A percentile compares a stretch with the other conserved stretches of the same genome.
These are phyloP conservation scores for Anniella stebbinsi DNA, from an alignment of 2,797 vertebrate species.

Conservation along the genomic window DNA sequence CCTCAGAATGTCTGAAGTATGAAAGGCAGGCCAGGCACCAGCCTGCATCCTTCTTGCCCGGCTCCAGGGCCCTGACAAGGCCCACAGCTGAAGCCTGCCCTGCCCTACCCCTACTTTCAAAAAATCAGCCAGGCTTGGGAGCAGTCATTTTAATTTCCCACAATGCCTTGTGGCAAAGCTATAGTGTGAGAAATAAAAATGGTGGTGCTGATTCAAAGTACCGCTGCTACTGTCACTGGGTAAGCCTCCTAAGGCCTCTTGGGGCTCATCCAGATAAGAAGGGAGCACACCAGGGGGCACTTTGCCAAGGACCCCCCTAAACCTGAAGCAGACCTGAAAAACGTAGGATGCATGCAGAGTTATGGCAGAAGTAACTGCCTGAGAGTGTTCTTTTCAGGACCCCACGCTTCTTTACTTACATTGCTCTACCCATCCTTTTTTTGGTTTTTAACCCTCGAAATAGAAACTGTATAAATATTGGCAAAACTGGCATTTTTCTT, in stretches of 20 bases:
- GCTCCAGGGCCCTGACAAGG: not conserved
- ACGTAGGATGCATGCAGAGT: not conserved
- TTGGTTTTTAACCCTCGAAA: slow-evolving; percentile 56
- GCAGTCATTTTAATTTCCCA: not conserved
- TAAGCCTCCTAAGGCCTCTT: not conserved
- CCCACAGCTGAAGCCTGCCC: not conserved
- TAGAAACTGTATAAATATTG: slow-evolving; percentile 45
- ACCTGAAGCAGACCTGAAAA: not conserved
- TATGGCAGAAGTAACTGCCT: not conserved
- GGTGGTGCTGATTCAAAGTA: not conserved
- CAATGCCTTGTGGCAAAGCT: not conserved
- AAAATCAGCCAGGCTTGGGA: not conserved
- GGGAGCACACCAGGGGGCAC: not conserved
- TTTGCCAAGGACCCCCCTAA: not conserved
- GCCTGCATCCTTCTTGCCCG: not conserved
- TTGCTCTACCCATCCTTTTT: not conserved
- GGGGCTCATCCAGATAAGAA: not conserved
- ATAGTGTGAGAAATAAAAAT: not conserved
- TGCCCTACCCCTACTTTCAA: not conserved
- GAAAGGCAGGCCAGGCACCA: not conserved
- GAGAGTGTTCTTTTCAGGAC: not conserved
- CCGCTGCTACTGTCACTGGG: not conserved
- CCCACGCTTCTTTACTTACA: not conserved
- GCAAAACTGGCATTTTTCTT: not conserved
- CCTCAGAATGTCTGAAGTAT: not conserved